These are phyloP conservation scores for Clunio marinus DNA, from an alignment of 2,888 invertebrate species.

Conservation along the genomic window DNA sequence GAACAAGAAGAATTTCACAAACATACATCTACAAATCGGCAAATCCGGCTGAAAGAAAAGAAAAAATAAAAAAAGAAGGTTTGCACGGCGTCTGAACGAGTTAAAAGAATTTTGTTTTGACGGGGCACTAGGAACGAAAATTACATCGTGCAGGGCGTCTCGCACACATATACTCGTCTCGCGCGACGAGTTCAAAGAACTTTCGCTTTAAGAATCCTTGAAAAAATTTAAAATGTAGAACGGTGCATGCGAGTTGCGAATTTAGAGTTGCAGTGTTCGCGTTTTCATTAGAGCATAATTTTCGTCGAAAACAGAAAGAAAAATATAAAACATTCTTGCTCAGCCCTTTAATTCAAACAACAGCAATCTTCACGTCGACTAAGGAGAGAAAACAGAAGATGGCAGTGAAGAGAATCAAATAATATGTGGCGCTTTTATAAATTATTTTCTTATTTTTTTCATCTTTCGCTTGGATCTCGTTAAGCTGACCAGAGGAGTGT, in stretches of 20 bases:
- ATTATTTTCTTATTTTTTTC: constrained; percentile 18
- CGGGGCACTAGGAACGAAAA: constrained; percentile 17
- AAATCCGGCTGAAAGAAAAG: neutral
- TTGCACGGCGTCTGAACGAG: constrained; percentile 5
- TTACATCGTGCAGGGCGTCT: constrained; percentile 14
- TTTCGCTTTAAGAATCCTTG: constrained; percentile 21
- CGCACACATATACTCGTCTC: neutral
- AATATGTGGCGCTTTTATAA: constrained; percentile 32
- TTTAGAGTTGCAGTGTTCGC: neutral
- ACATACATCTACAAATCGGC: neutral
- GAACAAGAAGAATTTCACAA: neutral
- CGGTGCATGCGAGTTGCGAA: neutral
- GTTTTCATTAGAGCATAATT: constrained; percentile 9
- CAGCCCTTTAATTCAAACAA: constrained; percentile 16
- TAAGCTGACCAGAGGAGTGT: constrained; percentile 22
- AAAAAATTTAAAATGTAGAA: constrained; percentile 19
- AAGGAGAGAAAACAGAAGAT: constrained; percentile 1
- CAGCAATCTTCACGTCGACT: constrained; percentile 16
- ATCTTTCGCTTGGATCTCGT: constrained; percentile 19
- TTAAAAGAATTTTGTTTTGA: constrained; percentile 13
- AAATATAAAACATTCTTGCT: neutral
- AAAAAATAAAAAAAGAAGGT: too few relatives aligned
- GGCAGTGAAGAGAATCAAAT: neutral
- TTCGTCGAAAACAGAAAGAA: neutral
- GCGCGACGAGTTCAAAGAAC: constrained; percentile 23